A percentile compares a stretch with the other conserved stretches of the same genome.
phyloP scores from a whole-genome alignment of 2,797 vertebrate species.

The Pipistrellus pipistrellus region DNA sequence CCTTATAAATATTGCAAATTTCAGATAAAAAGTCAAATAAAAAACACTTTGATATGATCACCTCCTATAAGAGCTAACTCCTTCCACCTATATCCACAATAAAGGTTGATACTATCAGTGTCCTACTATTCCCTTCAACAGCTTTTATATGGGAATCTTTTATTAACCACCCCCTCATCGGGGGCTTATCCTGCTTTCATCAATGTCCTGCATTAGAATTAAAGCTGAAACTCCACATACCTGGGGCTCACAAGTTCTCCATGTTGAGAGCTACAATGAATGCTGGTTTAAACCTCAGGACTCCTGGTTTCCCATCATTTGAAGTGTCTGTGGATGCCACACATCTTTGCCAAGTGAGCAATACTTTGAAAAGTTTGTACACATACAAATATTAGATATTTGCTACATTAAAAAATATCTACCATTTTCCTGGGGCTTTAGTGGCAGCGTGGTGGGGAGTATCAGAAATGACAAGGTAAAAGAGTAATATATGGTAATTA shows the following conservation, averaged over 20 bases:
- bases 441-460: neutral
- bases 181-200: neutral
- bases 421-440: neutral
- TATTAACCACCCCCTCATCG: neutral
- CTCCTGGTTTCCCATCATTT: neutral
- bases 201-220: neutral
- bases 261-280: neutral
- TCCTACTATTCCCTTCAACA: neutral
- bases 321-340: neutral
- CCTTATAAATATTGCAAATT: neutral
- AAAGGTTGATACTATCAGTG: neutral
- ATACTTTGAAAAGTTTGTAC: neutral
- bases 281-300: neutral
- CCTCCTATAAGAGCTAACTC: neutral
- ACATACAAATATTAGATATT: neutral
- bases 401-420: neutral
- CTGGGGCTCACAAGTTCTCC: neutral
- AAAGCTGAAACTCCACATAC: neutral
- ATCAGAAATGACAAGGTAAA: neutral
- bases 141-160: neutral
- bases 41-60: neutral
- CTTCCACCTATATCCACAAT: neutral
- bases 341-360: neutral
- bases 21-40: neutral
- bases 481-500: neutral